Conservation (phyloP, 2,797 vertebrate species). For the Echeneis naucrates region DNA sequence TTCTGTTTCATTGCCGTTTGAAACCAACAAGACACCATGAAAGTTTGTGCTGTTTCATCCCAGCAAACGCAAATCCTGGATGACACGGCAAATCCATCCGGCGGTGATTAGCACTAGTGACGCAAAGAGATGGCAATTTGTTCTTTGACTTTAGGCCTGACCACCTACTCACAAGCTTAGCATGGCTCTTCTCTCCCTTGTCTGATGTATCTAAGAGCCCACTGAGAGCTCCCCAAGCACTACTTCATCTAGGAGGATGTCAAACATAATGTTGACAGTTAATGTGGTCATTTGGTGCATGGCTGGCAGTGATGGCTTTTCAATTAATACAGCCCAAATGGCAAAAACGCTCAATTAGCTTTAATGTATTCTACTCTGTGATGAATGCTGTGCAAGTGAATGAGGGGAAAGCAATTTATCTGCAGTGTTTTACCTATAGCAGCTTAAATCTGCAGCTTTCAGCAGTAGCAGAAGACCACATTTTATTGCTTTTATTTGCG, state of each 20-base stretch:
- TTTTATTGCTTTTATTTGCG: not conserved
- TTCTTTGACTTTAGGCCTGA: conserved; percentile 75
- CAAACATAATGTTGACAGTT: conserved; percentile 78
- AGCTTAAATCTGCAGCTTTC: conserved; percentile 39
- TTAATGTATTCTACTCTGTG: conserved; percentile 73
- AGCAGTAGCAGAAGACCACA: conserved; percentile 30
- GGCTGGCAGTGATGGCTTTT: conserved; percentile 78
- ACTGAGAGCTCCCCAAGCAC: conserved; percentile 70
- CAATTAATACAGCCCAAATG: conserved; percentile 80
- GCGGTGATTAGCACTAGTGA: conserved; percentile 62
- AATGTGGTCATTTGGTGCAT: conserved; percentile 82
- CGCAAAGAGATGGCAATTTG: conserved; percentile 61
- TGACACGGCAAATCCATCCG: conserved; percentile 54
- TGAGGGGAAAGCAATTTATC: conserved; percentile 60
- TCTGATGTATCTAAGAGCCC: conserved; percentile 62
- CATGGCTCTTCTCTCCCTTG: conserved; percentile 31
- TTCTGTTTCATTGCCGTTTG: conserved; percentile 45
- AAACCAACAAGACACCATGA: conserved; percentile 27
- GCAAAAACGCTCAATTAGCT: conserved; percentile 81
- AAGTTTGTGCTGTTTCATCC: conserved; percentile 53
- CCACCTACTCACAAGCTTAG: conserved; percentile 70
- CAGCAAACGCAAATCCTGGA: conserved; percentile 54
- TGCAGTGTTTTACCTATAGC: conserved; percentile 56
- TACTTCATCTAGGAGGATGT: conserved; percentile 73
- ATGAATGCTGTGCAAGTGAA: conserved; percentile 68